Evolutionary conservation across 2,888 invertebrate species (phyloP), one percentile per base, ranked within the genome.

Genomic region (Abrostola tripartita): DNA sequence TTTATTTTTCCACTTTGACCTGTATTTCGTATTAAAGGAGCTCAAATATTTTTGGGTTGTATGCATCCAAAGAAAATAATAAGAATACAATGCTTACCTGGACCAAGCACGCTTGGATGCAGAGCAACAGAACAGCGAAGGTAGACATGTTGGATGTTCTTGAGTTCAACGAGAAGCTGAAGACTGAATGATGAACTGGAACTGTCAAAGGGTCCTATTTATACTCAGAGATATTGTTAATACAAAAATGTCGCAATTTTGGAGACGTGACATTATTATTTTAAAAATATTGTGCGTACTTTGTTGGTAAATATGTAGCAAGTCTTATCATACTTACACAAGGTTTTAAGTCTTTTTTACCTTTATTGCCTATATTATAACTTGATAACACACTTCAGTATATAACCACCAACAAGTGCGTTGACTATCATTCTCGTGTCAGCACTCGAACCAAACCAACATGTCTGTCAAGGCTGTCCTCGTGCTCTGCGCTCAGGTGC

Each of bases 391-490:
- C 24, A 7, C 52, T 24, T 24, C 38, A 37, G 37, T 60, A 52
- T 53, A 64, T 42, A 59, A 40, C 40, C 24, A 8, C 6, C 41
- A 10, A 6, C 35, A 57, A 41, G 14, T 7, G 1, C 40, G 6
- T 11, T 58, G 61, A 63, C 60, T 12, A 53, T 47, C 57, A 65
- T 62, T 65, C 62, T 65, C 10, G 62, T 57, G 53, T 59, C 55
- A 59, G 47, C 52, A 50, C n/a, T 51, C 14, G 14, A 58, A 62
- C 65, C 54, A 51, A 60, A 50, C 14, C 58, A 81, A 69, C 65
- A 85, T 86, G 85, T 81, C 80, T 70, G 42, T 78, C 56, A 81
- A 83, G 55, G 69, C 78, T 9, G 65, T 85, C 54, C 51, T 84
- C n/a, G 52, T 85, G 5, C 52, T 86, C 54, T 83, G 81, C 78